Evolutionary conservation across 2,888 invertebrate species (phyloP), one percentile per base, ranked within the genome.

Genomic region (Tenthredo scrophulariae): DNA sequence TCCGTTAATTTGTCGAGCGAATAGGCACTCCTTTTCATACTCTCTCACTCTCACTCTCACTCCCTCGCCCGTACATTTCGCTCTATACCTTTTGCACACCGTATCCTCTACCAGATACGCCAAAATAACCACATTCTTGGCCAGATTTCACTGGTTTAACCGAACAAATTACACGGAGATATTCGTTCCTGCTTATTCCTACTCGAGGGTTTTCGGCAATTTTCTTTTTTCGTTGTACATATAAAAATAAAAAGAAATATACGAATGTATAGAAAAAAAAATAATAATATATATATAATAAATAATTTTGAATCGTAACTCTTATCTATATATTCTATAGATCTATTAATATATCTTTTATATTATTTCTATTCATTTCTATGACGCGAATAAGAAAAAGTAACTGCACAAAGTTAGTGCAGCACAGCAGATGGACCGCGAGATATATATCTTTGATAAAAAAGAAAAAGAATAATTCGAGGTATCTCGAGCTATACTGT

Each of bases 121-220:
- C 80, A n/a, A 62, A 80, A 58, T 80, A 80, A 62, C 80, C 58
- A 62, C 37, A 80, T 80, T 80, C 80, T 80, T 80, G 80, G 80
- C 80, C 62, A 50, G 80, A 80, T 80, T 80, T 62, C 80, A 80
- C 80, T 62, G 80, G 80, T 80, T 62, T 62, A 80, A 80, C 40
- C 58, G 40, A 58, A 80, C 80, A 80, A 58, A 62, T 80, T 62
- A 80, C 40, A 26, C 80, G 50, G 62, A 37, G 80, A 26, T 77
- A 50, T 54, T 29, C 33, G 26, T 22, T n/a, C n/a, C 43, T 43
- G 74, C 22, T 74, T 43, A 74, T 74, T 74, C 22, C 26, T 74
- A 9, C 43, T 29, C 29, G 67, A 67, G 13, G 22, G 0, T 22
- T 74, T 74, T 74, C 15, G 43, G 74, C 22, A 43, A 43, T 74